Conservation (phyloP, 2,113 vertebrate species). For the Dipodomys ordii region DNA sequence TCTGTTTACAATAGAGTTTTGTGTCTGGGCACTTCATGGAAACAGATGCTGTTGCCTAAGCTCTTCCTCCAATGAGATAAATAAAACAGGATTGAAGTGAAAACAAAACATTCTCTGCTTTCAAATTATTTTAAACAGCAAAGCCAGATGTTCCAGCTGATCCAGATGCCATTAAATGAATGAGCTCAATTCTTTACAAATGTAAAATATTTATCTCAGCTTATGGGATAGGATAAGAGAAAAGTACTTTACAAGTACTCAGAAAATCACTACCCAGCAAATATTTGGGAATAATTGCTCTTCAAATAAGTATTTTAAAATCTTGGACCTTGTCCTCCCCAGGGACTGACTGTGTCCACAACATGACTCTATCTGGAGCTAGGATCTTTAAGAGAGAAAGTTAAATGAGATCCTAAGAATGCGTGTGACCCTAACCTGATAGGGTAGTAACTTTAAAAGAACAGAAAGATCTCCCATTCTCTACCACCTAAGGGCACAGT, state of each 20-base stretch:
- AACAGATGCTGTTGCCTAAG: constrained; percentile 63
- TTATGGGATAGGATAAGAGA: constrained; percentile 39
- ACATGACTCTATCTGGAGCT: background rate
- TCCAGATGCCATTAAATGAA: constrained; percentile 53
- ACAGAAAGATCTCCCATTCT: background rate
- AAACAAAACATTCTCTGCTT: constrained; percentile 51
- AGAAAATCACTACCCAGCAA: constrained; percentile 10
- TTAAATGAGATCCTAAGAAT: background rate
- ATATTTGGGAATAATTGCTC: constrained; percentile 16
- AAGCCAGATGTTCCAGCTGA: constrained; percentile 64
- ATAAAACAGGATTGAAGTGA: constrained; percentile 53
- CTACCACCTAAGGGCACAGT: background rate
- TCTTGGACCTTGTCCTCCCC: background rate
- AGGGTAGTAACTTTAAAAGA: background rate
- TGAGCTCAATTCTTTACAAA: constrained; percentile 43
- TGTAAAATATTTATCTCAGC: background rate
- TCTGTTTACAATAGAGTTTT: constrained; percentile 32
- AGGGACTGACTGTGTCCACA: background rate
- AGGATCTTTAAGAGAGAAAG: background rate
- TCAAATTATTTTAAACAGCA: constrained; percentile 67
- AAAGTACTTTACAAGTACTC: constrained; percentile 12
- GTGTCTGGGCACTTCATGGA: background rate
- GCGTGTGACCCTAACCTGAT: no score
- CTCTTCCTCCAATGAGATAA: constrained; percentile 35
- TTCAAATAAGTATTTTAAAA: constrained; percentile 31